Evolutionary conservation across 2,797 vertebrate species (phyloP).

Genomic region (Sarcophilus harrisii): DNA sequence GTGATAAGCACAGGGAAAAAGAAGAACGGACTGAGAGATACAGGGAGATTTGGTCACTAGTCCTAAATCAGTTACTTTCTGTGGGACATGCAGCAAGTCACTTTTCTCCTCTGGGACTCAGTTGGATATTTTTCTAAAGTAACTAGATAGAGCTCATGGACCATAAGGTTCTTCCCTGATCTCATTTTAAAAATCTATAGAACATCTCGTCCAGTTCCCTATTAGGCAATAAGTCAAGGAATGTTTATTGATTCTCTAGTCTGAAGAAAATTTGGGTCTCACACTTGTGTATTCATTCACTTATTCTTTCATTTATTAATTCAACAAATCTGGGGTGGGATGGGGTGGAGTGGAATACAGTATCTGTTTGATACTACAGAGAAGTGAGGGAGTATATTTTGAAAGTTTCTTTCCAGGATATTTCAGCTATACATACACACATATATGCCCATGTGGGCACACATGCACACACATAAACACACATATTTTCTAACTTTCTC

Average conservation of each 20-base stretch:
- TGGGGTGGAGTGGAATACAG: background rate
- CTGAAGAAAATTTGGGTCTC: background rate
- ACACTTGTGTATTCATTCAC: background rate
- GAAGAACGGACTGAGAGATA: background rate
- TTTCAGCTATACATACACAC: conserved; percentile 69
- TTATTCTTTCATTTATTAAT: background rate
- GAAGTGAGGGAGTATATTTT: conserved; percentile 61
- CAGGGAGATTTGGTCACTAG: background rate
- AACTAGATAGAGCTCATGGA: conserved; percentile 25
- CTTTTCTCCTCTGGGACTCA: conserved; percentile 54
- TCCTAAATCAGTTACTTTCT: background rate
- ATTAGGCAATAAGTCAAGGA: conserved; percentile 69
- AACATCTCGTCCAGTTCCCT: background rate
- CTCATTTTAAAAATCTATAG: conserved; percentile 69
- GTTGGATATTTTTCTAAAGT: conserved; percentile 68
- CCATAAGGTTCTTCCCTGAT: conserved; percentile 64
- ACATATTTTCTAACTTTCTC: conserved; percentile 74
- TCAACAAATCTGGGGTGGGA: background rate
- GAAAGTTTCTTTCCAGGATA: conserved; percentile 66
- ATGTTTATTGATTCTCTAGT: conserved; percentile 77
- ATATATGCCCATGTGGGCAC: background rate
- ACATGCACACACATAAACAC: conserved; percentile 45
- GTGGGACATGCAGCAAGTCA: background rate
- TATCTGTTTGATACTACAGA: conserved; percentile 55
- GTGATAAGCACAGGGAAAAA: background rate